Evolutionary conservation across 2,797 vertebrate species (phyloP), one percentile per base, ranked within the genome.

Genomic region (Decapterus maruadsi): DNA sequence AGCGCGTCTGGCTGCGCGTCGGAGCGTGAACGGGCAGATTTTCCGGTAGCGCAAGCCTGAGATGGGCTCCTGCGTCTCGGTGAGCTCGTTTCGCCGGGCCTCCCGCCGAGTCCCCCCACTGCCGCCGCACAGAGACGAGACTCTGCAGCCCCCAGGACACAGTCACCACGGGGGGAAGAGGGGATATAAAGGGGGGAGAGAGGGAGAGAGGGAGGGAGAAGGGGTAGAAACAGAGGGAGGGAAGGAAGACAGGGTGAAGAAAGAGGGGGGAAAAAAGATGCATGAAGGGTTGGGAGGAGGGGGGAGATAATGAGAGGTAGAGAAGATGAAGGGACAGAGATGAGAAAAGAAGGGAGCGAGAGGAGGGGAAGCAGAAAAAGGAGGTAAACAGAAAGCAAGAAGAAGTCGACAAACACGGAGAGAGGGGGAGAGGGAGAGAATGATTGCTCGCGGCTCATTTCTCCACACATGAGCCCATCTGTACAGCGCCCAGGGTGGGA

Each of bases 11-110:
- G 90, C 93, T 38, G 83, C 90, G 95, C 94, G 83, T 73, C 94
- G 90, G 95, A 96, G 96, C 96, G 95, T 96, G 96, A 97, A 98
- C 94, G 95, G 95, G 94, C 94, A 96, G 95, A 97, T 98, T 98
- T 97, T 97, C 96, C 70, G 95, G 96, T 96, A 97, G 96, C 96
- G 81, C 93, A 94, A 97, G 95, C 96, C 93, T 96, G 95, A 96
- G 96, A 97, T 96, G 95, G 94, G 94, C 94, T 95, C 91, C 95
- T 55, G 87, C 92, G 91, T 96, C 95, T 93, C 89, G 94, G 92
- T 87, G 93, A 93, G 93, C 94, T 95, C 90, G 93, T 95, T 96
- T 95, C 88, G 94, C 94, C 78, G 87, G 73, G 85, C 94, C 95
- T 96, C 96, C 96, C 90, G 92, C 93, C 86, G 90, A 94, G 95